Base-by-base conservation (phyloP, 2,797 vertebrate species). In the Amphiprion clarkii region DNA sequence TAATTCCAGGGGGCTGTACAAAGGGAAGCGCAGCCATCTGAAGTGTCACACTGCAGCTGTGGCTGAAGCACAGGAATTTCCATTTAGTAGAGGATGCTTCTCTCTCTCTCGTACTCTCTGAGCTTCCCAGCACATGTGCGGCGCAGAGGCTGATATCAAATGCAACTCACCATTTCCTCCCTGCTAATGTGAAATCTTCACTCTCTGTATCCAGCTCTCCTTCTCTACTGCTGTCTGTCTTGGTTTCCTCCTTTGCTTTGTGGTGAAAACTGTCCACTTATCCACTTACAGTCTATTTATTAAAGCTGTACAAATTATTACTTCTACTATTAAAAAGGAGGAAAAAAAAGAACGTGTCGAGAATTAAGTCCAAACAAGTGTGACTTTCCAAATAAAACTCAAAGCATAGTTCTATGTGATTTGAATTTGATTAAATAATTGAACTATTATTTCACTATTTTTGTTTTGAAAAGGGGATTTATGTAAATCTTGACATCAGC, bases 121-220 rank as follows among this genome's bases (percentile, higher is more conserved):
- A 79, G 57, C 76, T 67, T 82, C 67, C 44, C 84, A 82, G 94
- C 96, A 96, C 97, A 95, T 95, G 96, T 97, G 97, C 91, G 88
- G 90, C 83, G 94, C 96, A 98, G 97, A 97, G 96, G 95, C 95
- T 91, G 95, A 95, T 95, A 96, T 96, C 95, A 95, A 96, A 96
- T 95, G 92, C 87, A 94, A 87, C 92, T 93, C 94, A 87, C 91
- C 90, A 91, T 94, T 94, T 67, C n/a, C 44, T 66, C 49, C 49
- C 55, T 62, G 68, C 67, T 78, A 74, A 76, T 73, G 84, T 75
- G 31, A 87, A 88, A 79, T 87, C 27, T 82, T 78, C 65, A 79
- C 17, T 46, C 44, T 46, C 44, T 19, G 29, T 53, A 46, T 79
- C 65, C 65, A 56, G 16, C 56, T 53, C 49, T 59, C 58, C 23